Percentiles rank a stretch among this genome's conserved stretches.
Evolutionary conservation across 2,113 vertebrate genomes (phyloP).

Genomic region (Haemorhous mexicanus): DNA sequence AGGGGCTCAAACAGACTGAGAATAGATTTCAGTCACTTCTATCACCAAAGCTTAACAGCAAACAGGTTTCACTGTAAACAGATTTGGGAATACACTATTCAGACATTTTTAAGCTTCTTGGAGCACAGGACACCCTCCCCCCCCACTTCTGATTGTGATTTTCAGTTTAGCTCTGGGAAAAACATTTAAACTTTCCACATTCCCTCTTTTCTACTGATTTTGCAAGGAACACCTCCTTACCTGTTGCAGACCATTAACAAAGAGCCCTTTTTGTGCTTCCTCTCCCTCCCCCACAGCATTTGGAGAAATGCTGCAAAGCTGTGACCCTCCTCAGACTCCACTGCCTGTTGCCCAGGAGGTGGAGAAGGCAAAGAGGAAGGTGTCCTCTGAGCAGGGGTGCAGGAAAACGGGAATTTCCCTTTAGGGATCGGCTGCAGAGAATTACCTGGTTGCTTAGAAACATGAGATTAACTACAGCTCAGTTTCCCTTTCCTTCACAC

Average conservation of each 20-base stretch:
- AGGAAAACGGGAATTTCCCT: conserved; percentile 40
- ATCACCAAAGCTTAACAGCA: neutral
- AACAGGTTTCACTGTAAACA: neutral
- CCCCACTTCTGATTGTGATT: neutral
- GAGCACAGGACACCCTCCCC: neutral
- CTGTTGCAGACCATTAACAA: neutral
- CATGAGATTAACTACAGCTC: conserved; percentile 37
- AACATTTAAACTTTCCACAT: neutral
- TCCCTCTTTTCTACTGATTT: neutral
- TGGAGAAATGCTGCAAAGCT: neutral
- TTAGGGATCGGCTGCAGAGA: neutral
- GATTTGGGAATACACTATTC: neutral
- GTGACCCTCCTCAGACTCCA: neutral
- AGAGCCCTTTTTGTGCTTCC: neutral
- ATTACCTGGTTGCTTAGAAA: conserved; percentile 67
- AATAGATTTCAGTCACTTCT: neutral
- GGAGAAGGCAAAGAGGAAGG: neutral
- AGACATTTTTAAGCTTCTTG: neutral
- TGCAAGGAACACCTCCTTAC: neutral
- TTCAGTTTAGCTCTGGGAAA: neutral
- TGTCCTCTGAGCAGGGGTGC: neutral
- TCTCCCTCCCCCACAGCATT: fast-evolving
- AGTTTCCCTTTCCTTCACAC: conserved; percentile 16
- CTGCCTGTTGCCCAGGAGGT: neutral
- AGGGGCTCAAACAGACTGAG: neutral